phyloP scores from a whole-genome alignment of 2,797 vertebrate species.

The Sphaeramia orbicularis region DNA sequence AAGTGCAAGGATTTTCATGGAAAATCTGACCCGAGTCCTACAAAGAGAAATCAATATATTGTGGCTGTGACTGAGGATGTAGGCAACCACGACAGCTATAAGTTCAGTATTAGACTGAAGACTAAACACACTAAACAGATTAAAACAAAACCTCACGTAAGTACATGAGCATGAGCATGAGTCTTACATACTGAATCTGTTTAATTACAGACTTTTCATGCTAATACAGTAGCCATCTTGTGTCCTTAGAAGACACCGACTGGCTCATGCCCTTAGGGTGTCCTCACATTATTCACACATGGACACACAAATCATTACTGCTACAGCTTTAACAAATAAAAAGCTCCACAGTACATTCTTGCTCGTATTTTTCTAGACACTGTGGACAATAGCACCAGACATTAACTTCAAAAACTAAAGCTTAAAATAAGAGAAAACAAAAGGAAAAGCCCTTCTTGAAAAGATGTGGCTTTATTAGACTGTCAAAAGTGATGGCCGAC shows the following conservation, averaged over 20 bases:
- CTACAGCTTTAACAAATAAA: constrained; percentile 71
- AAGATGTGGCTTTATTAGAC: constrained; percentile 67
- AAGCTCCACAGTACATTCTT: constrained; percentile 54
- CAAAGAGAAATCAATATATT: too few species aligned
- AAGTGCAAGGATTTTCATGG: too few species aligned
- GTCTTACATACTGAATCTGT: too few species aligned
- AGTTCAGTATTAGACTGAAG: too few species aligned
- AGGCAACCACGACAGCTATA: too few species aligned
- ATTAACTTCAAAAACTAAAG: constrained; percentile 51
- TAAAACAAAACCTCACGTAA: too few species aligned
- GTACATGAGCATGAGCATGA: too few species aligned
- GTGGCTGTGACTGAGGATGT: too few species aligned
- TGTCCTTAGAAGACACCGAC: constrained; percentile 47
- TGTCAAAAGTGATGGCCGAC: constrained; percentile 72
- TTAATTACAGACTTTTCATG: neutral
- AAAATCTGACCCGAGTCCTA: too few species aligned
- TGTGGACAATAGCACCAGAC: constrained; percentile 62
- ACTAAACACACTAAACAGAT: too few species aligned
- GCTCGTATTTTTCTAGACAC: constrained; percentile 57
- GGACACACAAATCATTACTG: constrained; percentile 41
- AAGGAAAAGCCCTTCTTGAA: constrained; percentile 61
- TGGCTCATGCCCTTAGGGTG: constrained; percentile 12
- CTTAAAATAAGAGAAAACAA: constrained; percentile 63
- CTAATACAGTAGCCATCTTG: constrained; percentile 34
- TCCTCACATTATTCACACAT: constrained; percentile 42